Evolutionary conservation across 2,888 invertebrate genomes (phyloP).

Genomic region (Napeogenes sylphis): DNA sequence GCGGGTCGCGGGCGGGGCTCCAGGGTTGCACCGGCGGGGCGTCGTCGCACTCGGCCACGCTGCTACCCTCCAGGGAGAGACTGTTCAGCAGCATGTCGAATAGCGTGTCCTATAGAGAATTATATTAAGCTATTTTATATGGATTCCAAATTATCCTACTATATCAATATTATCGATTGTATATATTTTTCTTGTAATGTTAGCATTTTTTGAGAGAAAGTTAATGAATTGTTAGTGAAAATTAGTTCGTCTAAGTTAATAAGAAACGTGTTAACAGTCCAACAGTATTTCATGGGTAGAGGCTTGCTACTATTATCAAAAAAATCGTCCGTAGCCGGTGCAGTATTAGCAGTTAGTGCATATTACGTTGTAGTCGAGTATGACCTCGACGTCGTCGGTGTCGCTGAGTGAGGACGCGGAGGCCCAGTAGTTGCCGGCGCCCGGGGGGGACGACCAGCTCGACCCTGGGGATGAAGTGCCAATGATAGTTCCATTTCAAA

Average conservation of each 20-base stretch:
- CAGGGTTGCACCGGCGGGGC: constrained; percentile 62
- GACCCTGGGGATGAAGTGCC: constrained; percentile 28
- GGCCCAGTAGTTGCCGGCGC: constrained; percentile 61
- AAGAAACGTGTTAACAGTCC: not conserved
- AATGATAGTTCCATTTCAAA: too few relatives aligned
- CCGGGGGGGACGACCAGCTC: constrained; percentile 34
- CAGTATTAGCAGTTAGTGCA: constrained; percentile 18
- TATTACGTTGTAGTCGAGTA: constrained; percentile 63
- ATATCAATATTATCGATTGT: too few relatives aligned
- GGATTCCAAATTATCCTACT: too few relatives aligned
- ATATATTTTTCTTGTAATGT: too few relatives aligned
- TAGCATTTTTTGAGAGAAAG: too few relatives aligned
- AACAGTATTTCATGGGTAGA: not conserved
- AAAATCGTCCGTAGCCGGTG: constrained; percentile 5
- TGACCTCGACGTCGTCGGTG: constrained; percentile 61
- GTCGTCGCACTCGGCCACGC: constrained; percentile 33
- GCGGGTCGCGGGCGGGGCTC: constrained; percentile 46
- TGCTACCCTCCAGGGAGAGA: constrained; percentile 51
- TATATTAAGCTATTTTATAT: too few relatives aligned
- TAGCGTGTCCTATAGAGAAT: constrained; percentile 55
- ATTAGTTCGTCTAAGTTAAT: too few relatives aligned
- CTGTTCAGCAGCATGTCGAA: constrained; percentile 69
- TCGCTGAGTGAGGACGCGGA: constrained; percentile 59
- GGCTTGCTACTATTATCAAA: not conserved
- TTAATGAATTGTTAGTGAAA: too few relatives aligned